Conservation (phyloP, 2,113 vertebrate genomes). For the Myotis davidii region DNA sequence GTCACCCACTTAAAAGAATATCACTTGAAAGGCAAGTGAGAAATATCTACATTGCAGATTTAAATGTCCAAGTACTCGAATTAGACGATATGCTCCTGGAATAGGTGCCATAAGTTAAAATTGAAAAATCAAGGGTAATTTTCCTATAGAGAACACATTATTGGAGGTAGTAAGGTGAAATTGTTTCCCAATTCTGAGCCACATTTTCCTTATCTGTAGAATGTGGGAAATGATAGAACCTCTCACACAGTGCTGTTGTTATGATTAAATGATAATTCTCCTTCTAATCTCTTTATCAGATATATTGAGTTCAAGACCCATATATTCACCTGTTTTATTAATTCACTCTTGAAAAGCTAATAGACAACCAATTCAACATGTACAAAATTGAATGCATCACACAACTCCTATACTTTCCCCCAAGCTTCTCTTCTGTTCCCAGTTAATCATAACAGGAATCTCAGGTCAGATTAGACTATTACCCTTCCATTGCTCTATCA, state of each 20-base stretch:
- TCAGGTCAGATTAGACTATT: background rate
- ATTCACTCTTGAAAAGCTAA: background rate
- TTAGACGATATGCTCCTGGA: conserved; percentile 22
- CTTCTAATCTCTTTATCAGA: background rate
- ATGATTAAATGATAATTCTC: background rate
- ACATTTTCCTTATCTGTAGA: conserved; percentile 21
- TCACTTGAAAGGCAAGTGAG: conserved; percentile 53
- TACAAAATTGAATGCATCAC: background rate
- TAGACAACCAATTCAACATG: background rate
- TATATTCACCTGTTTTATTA: background rate
- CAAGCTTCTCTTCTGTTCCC: background rate
- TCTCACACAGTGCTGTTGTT: background rate
- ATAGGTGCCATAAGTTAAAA: conserved; percentile 20
- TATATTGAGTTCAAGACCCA: background rate
- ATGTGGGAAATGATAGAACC: background rate
- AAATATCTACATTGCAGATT: conserved; percentile 24
- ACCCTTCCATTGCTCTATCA: background rate
- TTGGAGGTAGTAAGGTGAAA: background rate
- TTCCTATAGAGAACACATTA: conserved; percentile 29
- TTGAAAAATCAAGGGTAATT: background rate
- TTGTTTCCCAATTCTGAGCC: background rate
- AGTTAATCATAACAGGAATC: background rate
- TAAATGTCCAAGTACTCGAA: conserved; percentile 37
- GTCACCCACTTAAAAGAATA: conserved; percentile 42
- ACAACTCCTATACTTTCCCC: background rate